Conservation (phyloP, 2,888 invertebrate genomes). For the Tridacna gigas region DNA sequence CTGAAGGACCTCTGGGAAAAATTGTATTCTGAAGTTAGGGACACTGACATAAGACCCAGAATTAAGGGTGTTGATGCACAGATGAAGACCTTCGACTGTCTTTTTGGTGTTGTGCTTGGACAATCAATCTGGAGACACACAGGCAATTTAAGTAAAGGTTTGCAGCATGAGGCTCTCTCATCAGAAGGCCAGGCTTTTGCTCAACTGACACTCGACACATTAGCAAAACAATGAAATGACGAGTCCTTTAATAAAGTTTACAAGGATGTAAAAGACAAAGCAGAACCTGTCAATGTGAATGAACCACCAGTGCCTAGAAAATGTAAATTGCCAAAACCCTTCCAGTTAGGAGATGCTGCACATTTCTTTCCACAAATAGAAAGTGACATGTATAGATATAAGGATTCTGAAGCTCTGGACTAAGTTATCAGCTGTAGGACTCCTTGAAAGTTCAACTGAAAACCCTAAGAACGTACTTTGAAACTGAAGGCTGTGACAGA, state of each 20-base stretch:
- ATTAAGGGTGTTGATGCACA: not conserved
- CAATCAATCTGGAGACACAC: not conserved
- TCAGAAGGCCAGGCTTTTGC: not conserved
- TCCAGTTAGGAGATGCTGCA: too few species aligned
- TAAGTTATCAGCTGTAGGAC: too few species aligned
- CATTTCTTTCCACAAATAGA: too few species aligned
- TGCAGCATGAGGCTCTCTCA: not conserved
- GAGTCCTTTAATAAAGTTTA: not conserved
- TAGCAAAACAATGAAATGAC: not conserved
- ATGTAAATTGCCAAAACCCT: not conserved
- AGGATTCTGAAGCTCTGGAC: too few species aligned
- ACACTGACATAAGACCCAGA: not conserved
- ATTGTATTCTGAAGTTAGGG: not conserved
- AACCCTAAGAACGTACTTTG: too few species aligned
- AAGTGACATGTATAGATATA: too few species aligned
- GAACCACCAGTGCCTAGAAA: not conserved
- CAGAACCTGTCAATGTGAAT: not conserved
- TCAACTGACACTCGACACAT: not conserved
- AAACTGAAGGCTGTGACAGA: too few species aligned
- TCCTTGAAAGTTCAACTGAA: too few species aligned
- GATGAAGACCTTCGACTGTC: not conserved
- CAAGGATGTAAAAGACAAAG: not conserved
- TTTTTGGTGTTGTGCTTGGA: not conserved
- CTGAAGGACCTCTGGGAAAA: not conserved
- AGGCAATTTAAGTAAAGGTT: not conserved